Evolutionary conservation across 2,113 vertebrate species (phyloP).

Genomic region (Chunga burmeisteri): DNA sequence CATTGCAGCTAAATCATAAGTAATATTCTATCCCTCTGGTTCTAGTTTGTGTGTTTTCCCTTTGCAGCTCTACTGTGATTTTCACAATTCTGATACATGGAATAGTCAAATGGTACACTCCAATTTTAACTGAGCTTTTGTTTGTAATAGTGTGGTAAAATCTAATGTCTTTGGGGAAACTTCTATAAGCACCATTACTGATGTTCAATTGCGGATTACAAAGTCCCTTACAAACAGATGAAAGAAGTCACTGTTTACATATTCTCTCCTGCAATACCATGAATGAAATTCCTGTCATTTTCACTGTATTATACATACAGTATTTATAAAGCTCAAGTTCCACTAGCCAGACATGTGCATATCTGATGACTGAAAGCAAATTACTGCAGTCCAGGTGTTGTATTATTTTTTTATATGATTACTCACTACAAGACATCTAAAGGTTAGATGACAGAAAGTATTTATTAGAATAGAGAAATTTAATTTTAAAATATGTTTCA

Average conservation of each 20-base stretch:
- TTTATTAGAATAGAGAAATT: background rate
- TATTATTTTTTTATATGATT: background rate
- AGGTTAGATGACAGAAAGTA: background rate
- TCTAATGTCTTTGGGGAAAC: background rate
- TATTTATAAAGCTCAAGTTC: slow-evolving; percentile 7
- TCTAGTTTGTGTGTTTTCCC: background rate
- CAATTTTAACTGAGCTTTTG: background rate
- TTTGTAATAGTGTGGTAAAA: background rate
- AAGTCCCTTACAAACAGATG: background rate
- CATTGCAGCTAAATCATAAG: background rate
- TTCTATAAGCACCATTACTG: background rate
- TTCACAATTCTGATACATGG: background rate
- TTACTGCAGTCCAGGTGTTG: background rate
- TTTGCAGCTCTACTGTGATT: background rate
- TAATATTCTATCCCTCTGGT: background rate
- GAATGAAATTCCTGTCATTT: slow-evolving; percentile 18
- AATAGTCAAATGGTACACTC: background rate
- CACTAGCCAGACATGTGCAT: background rate
- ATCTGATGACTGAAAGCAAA: background rate
- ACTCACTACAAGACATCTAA: background rate
- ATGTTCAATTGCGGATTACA: background rate
- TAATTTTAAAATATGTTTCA: background rate
- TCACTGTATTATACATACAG: background rate
- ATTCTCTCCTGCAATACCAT: background rate
- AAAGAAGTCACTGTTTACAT: background rate